Evolutionary conservation across 2,888 invertebrate genomes (phyloP).

Genomic region (Cosmopolites sordidus): DNA sequence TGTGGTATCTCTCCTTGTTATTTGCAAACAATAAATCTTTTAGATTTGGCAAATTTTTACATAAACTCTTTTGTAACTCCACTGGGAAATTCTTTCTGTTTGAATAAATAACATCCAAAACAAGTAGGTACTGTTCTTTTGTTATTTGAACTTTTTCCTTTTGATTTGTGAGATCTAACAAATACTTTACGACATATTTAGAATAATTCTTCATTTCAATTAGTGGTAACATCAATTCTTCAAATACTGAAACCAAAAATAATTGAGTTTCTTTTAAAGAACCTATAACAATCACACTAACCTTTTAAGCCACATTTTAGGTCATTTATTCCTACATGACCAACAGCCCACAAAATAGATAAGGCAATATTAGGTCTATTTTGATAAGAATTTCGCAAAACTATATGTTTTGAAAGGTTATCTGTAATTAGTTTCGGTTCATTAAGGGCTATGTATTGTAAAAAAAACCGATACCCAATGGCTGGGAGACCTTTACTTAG

Average conservation of each 20-base stretch:
- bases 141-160: constrained; percentile 33
- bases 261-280: background rate
- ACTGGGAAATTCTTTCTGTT: constrained; percentile 55
- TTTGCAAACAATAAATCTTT: constrained; percentile 39
- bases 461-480: constrained; percentile 65
- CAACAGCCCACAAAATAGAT: constrained; percentile 72
- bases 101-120: constrained; percentile 58
- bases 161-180: constrained; percentile 50
- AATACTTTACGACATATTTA: constrained; percentile 60
- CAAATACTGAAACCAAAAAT: constrained; percentile 58
- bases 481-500: constrained; percentile 64
- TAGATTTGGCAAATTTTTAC: constrained; percentile 45
- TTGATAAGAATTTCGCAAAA: constrained; percentile 69
- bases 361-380: constrained; percentile 70
- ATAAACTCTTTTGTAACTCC: constrained; percentile 55
- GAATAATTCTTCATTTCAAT: constrained; percentile 68
- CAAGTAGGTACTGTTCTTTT: constrained; percentile 56
- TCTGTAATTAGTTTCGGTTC: constrained; percentile 61
- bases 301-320: constrained; percentile 65
- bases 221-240: constrained; percentile 68
- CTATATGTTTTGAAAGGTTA: constrained; percentile 60
- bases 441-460: constrained; percentile 65
- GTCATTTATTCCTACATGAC: constrained; percentile 65
- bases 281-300: constrained; percentile 32
- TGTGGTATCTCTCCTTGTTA: constrained; percentile 44